Base-by-base conservation (phyloP, 1,140 invertebrate species). In the Tribolium madens region DNA sequence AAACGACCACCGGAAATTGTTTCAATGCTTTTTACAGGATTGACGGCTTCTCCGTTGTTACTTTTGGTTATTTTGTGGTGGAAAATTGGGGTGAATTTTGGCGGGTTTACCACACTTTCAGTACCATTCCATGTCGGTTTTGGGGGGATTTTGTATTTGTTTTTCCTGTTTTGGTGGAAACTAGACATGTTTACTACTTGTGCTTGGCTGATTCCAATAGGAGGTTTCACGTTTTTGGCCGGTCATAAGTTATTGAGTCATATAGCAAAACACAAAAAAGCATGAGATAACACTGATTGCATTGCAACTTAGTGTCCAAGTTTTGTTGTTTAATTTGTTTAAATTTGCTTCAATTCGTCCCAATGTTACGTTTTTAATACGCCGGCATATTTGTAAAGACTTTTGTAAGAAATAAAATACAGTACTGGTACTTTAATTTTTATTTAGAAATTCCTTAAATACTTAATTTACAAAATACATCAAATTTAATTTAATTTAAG, bases 161-260 rank as follows among this genome's bases (percentile, higher is more conserved):
- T 97, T 86, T 92, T 91, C 53, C 87, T 94, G 78, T 97, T 99
- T 86, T 99, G 97, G 96, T 85, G 97, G 57, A 89, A 94, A 83
- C 87, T 99, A 74, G 93, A 97, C 82, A 99, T 99, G 98, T 99
- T 99, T 87, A 91, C 93, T 64, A 98, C 97, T n/a, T 87, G 98
- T 81, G 93, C 95, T 79, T 97, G 96, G 87, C 89, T 99, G 47
- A 88, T 94, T 76, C 91, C 93, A 18, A 87, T 99, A 72, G 94
- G 92, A 60, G 85, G 93, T 47, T 88, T 97, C 72, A 97, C 96
- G 53, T 98, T 98, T 89, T 89, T 99, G 4, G 92, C 93, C 78
- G 97, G 97, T n/a, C 96, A 97, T 86, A 91, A 94, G 81, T 88
- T 98, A 81, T 89, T 99, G 69, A 92, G 92, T 47, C 87, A 89